Percentiles rank a stretch among this genome's conserved stretches.
Conservation (phyloP, 2,797 vertebrate species). For the Phrynocephalus vlangalii region DNA sequence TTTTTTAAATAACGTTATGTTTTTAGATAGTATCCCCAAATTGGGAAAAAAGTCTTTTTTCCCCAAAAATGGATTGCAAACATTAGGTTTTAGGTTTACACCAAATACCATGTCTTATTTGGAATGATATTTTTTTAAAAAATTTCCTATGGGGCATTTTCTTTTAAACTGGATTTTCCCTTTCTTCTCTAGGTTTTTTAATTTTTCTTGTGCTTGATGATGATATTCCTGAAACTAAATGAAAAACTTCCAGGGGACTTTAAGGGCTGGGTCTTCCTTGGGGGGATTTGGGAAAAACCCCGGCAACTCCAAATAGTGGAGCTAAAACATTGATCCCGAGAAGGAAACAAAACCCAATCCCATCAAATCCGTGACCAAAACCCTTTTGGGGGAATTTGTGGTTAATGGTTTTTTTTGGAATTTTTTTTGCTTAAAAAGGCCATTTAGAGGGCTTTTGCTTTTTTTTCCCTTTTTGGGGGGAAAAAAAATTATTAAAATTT, state of each 20-base stretch:
- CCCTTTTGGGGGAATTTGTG: no score
- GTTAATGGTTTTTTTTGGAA: no score
- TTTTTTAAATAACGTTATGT: no score
- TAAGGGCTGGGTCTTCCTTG: conserved; percentile 89
- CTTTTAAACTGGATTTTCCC: conserved; percentile 61
- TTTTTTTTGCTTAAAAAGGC: conserved; percentile 20
- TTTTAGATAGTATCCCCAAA: no score
- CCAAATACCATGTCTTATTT: neutral
- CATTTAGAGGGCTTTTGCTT: neutral
- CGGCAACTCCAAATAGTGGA: conserved; percentile 93
- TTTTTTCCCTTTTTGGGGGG: neutral
- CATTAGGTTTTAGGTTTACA: neutral
- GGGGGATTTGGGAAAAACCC: conserved; percentile 90
- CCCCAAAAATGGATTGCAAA: neutral
- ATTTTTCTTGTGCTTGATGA: conserved; percentile 92
- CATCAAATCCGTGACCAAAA: conserved; percentile 92
- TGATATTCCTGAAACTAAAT: conserved; percentile 90
- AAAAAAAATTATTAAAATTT: no score
- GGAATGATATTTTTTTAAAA: neutral
- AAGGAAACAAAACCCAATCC: conserved; percentile 87
- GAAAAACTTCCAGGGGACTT: conserved; percentile 90
- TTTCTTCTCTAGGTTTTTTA: conserved; percentile 85
- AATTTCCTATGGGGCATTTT: neutral
- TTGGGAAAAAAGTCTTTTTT: no score
- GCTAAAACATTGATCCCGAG: conserved; percentile 92